Percentiles rank a stretch among this genome's conserved stretches.
phyloP scores from a whole-genome alignment of 2,888 invertebrate genomes.

The Loripinus fragilis region DNA sequence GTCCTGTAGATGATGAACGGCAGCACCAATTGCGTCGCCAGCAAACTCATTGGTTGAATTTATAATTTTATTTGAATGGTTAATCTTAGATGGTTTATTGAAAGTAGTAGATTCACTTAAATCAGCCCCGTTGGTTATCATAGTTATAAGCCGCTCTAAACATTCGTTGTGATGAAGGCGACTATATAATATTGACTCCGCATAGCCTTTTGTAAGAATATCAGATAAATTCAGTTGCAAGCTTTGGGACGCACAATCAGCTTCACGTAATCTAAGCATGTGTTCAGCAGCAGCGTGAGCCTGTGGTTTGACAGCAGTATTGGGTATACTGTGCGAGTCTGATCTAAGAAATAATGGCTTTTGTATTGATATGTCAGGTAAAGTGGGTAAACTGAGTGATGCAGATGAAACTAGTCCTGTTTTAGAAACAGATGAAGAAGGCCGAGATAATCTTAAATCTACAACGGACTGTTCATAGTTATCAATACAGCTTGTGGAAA shows the following conservation, averaged over 20 bases:
- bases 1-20: neutral
- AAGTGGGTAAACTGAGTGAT: neutral
- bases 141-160: neutral
- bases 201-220: neutral
- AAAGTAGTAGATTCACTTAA: neutral
- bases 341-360: neutral
- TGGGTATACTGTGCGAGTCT: neutral
- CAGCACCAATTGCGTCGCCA: neutral
- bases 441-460: neutral
- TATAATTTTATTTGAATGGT: neutral
- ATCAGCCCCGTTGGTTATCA: neutral
- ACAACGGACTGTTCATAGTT: neutral
- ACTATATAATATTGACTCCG: neutral
- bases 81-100: neutral
- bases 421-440: neutral
- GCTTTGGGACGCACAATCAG: neutral
- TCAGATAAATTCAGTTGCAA: neutral
- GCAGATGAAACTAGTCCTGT: neutral
- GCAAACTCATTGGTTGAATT: neutral
- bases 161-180: neutral
- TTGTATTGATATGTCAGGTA: neutral
- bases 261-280: too few species aligned
- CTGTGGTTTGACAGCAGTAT: too few species aligned
- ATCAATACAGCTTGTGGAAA: neutral
- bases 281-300: too few species aligned